Percentiles rank a stretch among this genome's conserved stretches.
Evolutionary conservation across 2,113 vertebrate species (phyloP).

Genomic region (Mesembrinibis cayennensis): DNA sequence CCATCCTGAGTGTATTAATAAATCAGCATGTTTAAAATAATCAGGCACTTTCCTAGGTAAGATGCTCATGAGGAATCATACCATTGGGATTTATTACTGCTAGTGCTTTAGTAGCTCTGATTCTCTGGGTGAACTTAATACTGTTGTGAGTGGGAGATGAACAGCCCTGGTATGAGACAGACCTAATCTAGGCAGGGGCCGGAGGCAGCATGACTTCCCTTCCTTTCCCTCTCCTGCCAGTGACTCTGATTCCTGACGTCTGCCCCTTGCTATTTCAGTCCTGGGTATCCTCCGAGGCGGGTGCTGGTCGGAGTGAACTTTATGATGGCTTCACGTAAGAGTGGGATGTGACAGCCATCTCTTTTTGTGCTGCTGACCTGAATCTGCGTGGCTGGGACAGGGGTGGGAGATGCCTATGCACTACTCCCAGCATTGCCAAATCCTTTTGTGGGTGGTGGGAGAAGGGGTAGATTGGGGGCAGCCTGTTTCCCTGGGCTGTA

Average conservation of each 20-base stretch:
- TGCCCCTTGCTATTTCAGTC: slow-evolving; percentile 4
- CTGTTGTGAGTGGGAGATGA: neutral
- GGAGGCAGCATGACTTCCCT: neutral
- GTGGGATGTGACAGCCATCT: neutral
- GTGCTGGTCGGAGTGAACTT: neutral
- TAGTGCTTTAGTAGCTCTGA: neutral
- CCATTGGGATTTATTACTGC: neutral
- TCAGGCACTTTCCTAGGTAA: slow-evolving; percentile 8
- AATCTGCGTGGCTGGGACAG: neutral
- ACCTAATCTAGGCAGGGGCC: neutral
- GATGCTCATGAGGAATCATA: neutral
- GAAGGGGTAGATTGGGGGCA: neutral
- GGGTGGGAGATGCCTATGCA: neutral
- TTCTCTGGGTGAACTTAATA: neutral
- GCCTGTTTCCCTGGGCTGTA: neutral
- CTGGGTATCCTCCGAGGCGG: neutral
- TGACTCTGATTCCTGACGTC: neutral
- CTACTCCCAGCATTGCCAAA: neutral
- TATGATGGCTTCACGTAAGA: neutral
- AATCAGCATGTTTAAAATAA: neutral
- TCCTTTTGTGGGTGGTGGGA: neutral
- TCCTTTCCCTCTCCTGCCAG: neutral
- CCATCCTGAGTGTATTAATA: slow-evolving; percentile 16
- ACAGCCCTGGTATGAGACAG: neutral
- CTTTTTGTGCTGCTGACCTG: neutral